Conservation (phyloP, 2,113 vertebrate genomes). For the Pituophis catenifer region DNA sequence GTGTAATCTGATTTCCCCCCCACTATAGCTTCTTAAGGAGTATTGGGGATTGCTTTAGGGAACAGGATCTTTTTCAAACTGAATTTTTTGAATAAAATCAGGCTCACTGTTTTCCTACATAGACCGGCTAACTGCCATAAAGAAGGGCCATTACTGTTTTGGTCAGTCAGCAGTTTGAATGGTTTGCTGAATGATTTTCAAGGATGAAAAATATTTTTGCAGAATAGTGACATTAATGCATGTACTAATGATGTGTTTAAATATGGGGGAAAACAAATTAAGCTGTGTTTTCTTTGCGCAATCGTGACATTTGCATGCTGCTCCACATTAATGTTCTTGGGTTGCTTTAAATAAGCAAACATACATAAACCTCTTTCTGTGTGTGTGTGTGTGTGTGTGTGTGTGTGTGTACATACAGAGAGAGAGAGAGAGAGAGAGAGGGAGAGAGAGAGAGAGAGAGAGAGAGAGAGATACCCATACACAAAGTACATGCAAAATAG, state of each 20-base stretch:
- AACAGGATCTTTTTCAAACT: constrained; percentile 69
- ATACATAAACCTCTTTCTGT: neutral
- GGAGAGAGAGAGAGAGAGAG: no score
- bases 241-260: constrained; percentile 16
- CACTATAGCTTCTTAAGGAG: constrained; percentile 62
- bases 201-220: constrained; percentile 26
- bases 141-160: constrained; percentile 59
- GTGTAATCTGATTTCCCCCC: constrained; percentile 61
- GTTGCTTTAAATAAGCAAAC: neutral
- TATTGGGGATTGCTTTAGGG: constrained; percentile 70
- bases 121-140: constrained; percentile 62
- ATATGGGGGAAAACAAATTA: constrained; percentile 32
- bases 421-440: no score
- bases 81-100: constrained; percentile 68
- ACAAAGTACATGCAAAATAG: neutral
- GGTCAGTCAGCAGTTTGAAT: constrained; percentile 56
- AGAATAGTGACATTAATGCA: constrained; percentile 39
- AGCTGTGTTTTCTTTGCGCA: constrained; percentile 10
- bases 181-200: constrained; percentile 60
- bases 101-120: constrained; percentile 60
- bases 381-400: neutral
- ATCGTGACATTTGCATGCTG: neutral
- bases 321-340: neutral
- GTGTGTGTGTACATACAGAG: no score
- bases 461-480: neutral